Evolutionary conservation across 2,888 invertebrate species (phyloP), one percentile per base, ranked within the genome.

Genomic region (Scaptomyza cyrtandrae): DNA sequence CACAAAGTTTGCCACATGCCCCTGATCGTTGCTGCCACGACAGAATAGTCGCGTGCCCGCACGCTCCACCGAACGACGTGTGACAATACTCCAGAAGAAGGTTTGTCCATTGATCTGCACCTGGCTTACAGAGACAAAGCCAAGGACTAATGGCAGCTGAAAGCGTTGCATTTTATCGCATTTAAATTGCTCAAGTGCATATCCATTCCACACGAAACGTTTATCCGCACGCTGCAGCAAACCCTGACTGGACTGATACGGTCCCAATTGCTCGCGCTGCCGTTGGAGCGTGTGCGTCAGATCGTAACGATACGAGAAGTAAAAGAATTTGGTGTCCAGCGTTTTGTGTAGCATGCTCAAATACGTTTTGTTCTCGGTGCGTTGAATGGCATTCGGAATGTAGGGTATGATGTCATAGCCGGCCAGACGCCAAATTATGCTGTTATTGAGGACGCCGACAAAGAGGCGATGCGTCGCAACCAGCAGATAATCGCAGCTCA

Each of bases 1-100:
- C 0, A 99, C 98, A 92, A 95, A 99, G 93, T 99, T 99, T 0
- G 99, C 98, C 44, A 98, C 98, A 89, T 98, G 95, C 2, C 99
- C 99, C 90, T 95, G 93, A 0, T 94, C 93, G 92, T 99, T 97
- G 53, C 98, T 94, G 2, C 99, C 99, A 39, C 99, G 94, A 90
- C 96, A 95, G 92, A 96, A 97, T 75, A 97, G 94, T 69, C 98
- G 94, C 1, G 98, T 97, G 11, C 99, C 99, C 6, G 98, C 98
- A 50, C 98, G 94, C 80, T 95, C 94, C 45, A 96, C 94, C 82
- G 96, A 95, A 52, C 99, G 94, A 35, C 99, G 94, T 0, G 99
- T 98, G 62, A 99, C 94, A 49, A 99, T 92, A 44, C 96, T 95
- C 96, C 98, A 98, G 59, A 95, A 95, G 91, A 99, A 95, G 64